A percentile compares a stretch with the other conserved stretches of the same genome.
Evolutionary conservation across 2,113 vertebrate species (phyloP).

Genomic region (Otocyon megalotis): DNA sequence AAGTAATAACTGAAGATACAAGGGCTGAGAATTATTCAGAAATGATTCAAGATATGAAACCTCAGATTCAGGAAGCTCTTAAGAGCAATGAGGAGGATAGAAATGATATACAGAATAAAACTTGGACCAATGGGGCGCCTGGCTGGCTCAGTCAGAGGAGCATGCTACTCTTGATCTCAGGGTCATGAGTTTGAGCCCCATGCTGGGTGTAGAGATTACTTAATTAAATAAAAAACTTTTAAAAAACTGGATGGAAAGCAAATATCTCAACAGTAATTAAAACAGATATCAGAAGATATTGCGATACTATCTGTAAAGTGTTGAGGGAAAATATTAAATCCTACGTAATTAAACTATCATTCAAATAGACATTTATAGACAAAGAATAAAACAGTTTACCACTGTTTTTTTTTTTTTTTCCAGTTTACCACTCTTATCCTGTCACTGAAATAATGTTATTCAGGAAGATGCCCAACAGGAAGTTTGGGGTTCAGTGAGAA

Average conservation of each 20-base stretch:
- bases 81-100: background rate
- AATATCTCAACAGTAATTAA: background rate
- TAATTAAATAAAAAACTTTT: background rate
- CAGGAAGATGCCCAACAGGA: background rate
- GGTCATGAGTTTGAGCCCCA: background rate
- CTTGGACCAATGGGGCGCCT: background rate
- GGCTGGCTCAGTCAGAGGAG: background rate
- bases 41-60: background rate
- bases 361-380: constrained; percentile 1
- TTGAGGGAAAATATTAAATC: background rate
- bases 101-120: background rate
- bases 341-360: background rate
- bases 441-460: background rate
- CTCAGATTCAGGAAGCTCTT: background rate
- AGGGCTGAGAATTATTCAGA: constrained; percentile 4
- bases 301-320: background rate
- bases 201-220: background rate
- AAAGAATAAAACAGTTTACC: constrained; percentile 37
- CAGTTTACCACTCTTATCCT: background rate
- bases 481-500: background rate
- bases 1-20: background rate
- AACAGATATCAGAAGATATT: background rate
- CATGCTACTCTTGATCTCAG: background rate
- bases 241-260: background rate
- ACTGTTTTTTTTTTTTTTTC: too few relatives aligned